Evolutionary conservation across 2,113 vertebrate genomes (phyloP).

Genomic region (Phalacrocorax pelagicus): DNA sequence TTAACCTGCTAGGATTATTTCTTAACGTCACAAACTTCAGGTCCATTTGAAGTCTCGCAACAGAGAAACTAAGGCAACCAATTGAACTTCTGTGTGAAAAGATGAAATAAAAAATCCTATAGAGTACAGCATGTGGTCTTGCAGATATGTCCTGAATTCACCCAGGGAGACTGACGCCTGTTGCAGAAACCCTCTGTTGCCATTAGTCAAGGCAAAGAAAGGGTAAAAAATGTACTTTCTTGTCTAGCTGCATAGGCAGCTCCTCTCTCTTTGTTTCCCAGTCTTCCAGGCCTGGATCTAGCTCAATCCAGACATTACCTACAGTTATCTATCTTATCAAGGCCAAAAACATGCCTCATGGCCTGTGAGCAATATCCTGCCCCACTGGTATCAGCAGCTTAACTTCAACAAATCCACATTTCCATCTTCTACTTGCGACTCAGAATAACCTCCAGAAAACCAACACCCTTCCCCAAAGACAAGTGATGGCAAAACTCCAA

Average conservation of each 20-base stretch:
- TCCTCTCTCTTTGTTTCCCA: neutral
- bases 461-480: neutral
- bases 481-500: neutral
- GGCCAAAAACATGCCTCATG: neutral
- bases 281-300: neutral
- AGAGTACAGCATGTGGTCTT: conserved; percentile 29
- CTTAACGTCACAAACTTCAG: conserved; percentile 30
- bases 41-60: conserved; percentile 54
- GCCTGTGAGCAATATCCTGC: neutral
- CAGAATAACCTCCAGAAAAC: neutral
- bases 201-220: neutral
- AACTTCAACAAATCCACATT: neutral
- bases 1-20: conserved; percentile 35
- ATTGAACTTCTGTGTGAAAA: conserved; percentile 44
- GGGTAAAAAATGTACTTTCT: neutral
- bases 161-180: neutral
- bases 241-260: neutral
- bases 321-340: neutral
- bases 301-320: neutral
- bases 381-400: neutral
- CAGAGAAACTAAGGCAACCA: conserved; percentile 21
- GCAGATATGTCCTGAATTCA: conserved; percentile 24
- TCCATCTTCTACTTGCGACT: neutral
- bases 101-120: neutral
- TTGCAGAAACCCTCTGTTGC: neutral